Percentiles rank a stretch among this genome's conserved stretches.
phyloP scores from a whole-genome alignment of 2,888 invertebrate genomes.

The Lochmaea capreae region DNA sequence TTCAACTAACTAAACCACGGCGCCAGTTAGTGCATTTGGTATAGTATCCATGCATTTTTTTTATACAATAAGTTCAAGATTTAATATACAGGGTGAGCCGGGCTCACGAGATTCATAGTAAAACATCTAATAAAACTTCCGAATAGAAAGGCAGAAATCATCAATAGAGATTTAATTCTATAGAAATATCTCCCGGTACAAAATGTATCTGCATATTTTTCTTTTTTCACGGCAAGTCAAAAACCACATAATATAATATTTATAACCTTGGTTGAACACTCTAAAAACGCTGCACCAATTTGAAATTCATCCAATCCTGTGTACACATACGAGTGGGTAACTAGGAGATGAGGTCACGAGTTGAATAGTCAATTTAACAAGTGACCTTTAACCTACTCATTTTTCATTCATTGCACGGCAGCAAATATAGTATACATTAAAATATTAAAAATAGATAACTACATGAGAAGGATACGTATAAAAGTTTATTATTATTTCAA shows the following conservation, averaged over 20 bases:
- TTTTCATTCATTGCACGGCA: conserved; percentile 4
- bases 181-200: not conserved
- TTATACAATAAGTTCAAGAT: too few relatives aligned
- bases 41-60: too few relatives aligned
- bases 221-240: not conserved
- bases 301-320: not conserved
- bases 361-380: conserved; percentile 10
- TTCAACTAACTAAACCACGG: too few relatives aligned
- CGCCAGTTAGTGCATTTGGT: too few relatives aligned
- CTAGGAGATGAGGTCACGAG: conserved; percentile 11
- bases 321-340: not conserved
- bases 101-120: too few relatives aligned
- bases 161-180: too few relatives aligned
- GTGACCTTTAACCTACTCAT: conserved; percentile 7
- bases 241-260: not conserved
- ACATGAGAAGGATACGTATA: too few relatives aligned
- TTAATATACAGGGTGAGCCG: too few relatives aligned
- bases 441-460: not conserved
- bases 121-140: too few relatives aligned
- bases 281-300: not conserved
- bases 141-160: too few relatives aligned
- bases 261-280: not conserved
- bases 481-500: too few relatives aligned
- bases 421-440: not conserved
- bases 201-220: not conserved